phyloP scores from a whole-genome alignment of 2,797 vertebrate species.

The Micromesistius poutassou region DNA sequence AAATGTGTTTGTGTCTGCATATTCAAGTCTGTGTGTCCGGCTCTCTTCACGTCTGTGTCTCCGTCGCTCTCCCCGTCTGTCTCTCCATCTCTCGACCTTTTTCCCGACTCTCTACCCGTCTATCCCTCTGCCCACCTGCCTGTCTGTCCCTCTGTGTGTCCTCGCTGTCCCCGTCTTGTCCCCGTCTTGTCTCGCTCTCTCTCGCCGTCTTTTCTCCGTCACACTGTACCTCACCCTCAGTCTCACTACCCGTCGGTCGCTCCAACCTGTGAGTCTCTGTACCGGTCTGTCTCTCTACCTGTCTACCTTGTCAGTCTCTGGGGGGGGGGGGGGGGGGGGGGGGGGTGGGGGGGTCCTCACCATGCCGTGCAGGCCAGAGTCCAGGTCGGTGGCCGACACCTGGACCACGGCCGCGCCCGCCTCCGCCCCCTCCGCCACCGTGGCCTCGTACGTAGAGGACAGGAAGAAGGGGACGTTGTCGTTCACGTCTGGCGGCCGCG shows the following conservation, averaged over 20 bases:
- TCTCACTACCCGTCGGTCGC: background rate
- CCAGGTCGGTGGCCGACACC: constrained; percentile 82
- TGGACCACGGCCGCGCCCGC: constrained; percentile 78
- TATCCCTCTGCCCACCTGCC: too few species aligned
- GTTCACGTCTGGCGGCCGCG: constrained; percentile 79
- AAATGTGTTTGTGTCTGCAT: background rate
- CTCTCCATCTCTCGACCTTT: background rate
- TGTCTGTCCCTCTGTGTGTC: too few species aligned
- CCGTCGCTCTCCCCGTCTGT: background rate
- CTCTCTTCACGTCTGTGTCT: background rate
- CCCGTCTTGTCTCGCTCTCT: too few species aligned
- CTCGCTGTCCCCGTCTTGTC: too few species aligned
- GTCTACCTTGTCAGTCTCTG: background rate
- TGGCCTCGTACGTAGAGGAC: constrained; percentile 84
- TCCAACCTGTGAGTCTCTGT: background rate
- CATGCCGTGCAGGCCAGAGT: constrained; percentile 82
- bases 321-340: too few species aligned
- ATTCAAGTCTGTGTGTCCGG: background rate
- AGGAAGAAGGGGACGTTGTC: constrained; percentile 90
- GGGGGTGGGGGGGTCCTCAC: constrained; percentile 55
- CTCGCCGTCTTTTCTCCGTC: background rate
- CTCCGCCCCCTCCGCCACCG: constrained; percentile 81
- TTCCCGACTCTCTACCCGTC: background rate
- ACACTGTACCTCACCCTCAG: background rate
- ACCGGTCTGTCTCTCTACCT: background rate